Conservation (phyloP, 2,888 invertebrate genomes). For the Ophion ventricosus region DNA sequence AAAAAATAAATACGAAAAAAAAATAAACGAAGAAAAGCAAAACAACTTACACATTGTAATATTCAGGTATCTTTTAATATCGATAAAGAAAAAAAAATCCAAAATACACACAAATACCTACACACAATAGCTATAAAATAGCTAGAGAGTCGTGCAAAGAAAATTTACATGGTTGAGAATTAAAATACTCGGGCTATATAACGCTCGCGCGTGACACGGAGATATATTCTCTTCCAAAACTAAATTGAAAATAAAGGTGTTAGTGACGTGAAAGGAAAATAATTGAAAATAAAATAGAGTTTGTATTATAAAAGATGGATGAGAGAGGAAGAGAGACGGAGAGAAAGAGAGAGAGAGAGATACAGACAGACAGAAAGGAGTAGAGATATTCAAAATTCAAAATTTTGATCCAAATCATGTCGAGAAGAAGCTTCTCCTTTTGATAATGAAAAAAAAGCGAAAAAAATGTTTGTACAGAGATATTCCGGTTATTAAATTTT, state of each 20-base stretch:
- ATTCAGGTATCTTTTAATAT: conserved; percentile 71
- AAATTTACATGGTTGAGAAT: conserved; percentile 80
- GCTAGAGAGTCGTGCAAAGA: conserved; percentile 78
- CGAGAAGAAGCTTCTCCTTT: conserved; percentile 78
- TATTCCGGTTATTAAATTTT: conserved; percentile 83
- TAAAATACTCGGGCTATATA: conserved; percentile 61
- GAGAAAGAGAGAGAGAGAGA: conserved; percentile 49
- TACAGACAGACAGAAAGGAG: not conserved
- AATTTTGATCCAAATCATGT: conserved; percentile 78
- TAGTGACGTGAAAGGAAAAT: conserved; percentile 73
- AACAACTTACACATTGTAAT: conserved; percentile 67
- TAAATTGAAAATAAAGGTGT: conserved; percentile 70
- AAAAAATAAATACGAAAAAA: conserved; percentile 37
- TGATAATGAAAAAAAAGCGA: conserved; percentile 76
- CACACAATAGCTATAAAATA: conserved; percentile 79
- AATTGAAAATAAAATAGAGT: conserved; percentile 52
- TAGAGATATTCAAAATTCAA: conserved; percentile 81
- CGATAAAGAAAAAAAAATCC: conserved; percentile 48
- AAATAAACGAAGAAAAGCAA: conserved; percentile 6
- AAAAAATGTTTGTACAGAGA: conserved; percentile 83
- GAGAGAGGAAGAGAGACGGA: conserved; percentile 25
- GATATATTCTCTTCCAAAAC: conserved; percentile 75
- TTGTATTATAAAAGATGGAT: conserved; percentile 60
- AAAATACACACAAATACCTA: conserved; percentile 63
- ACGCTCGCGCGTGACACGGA: conserved; percentile 61